Evolutionary conservation across 1,140 invertebrate genomes (phyloP), one percentile per base, ranked within the genome.

Genomic region (Papilio aristodemus): DNA sequence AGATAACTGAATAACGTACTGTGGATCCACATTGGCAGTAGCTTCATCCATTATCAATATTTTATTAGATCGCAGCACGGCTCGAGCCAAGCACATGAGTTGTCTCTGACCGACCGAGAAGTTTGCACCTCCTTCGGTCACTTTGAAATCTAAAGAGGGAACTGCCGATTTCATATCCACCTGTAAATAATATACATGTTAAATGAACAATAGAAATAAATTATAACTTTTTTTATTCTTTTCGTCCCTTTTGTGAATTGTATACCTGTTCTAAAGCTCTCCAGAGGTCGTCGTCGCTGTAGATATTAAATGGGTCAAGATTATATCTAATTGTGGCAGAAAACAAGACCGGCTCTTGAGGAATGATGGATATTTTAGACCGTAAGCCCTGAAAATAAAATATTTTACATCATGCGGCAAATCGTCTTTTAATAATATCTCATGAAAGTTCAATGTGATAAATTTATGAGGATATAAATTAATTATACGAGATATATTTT

Each of bases 41-140:
- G 95, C 94, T 86, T 96, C 95, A 75, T 95, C 95, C 67, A 95
- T 89, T 10, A 95, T 92, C 0, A 95, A 79, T 32, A 96, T 93
- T 77, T 95, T 95, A 81, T 96, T 96, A 32, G 95, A 95, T 9
- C 94, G 91, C 0, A 98, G 84, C 37, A 97, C 93, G 0, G 96
- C 96, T 69, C 97, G 90, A 0, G 96, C 96, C 67, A 98, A 87
- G 76, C 97, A 98, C 36, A 98, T 91, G 0, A 98, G 85, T 75
- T 98, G 97, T 60, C 96, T 92, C 85, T 98, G 96, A 0, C 97
- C 97, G 17, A 96, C 95, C 74, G 96, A 97, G 69, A 97, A 95
- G 80, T 97, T 97, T 7, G 92, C 87, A 1, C 96, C 97, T n/a
- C 95, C 93, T 83, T 95, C 94, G 0, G 93, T 92, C 0, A 97